Evolutionary conservation across 2,888 invertebrate species (phyloP), one percentile per base, ranked within the genome.

Genomic region (Sphaeridia pumilis): DNA sequence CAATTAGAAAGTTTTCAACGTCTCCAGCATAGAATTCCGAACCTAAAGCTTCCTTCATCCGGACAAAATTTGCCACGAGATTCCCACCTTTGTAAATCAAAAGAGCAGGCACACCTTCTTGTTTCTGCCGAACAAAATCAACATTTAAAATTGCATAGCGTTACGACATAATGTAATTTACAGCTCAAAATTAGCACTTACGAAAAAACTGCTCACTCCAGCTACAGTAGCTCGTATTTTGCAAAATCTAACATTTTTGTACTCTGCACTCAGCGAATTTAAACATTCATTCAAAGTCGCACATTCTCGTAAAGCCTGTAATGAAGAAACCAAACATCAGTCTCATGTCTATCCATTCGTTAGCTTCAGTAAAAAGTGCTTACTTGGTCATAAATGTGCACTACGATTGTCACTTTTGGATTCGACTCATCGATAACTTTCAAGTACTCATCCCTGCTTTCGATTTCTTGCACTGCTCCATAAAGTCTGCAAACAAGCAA

Each of bases 51-150:
- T 87, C 83, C 0, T 84, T 81, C 14, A 97, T 69, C 49, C 85
- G 78, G 1, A 95, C 82, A 73, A 93, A 94, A 72, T 93, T 95
- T 0, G 93, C 93, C 67, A 95, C 82, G 4, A 94, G 74, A 67
- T 86, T 84, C 3, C 90, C 89, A 36, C 77, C 82, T 73, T 90
- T 92, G 70, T 97, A 97, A 0, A 88, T 82, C 34, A 95, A 73
- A 49, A 97, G 71, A 1, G 95, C 93, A 14, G 97, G 97, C 0
- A 95, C 81, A 22, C 93, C 95, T 65, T 82, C 82, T 24, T 78
- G 74, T 69, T 86, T 82, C 68, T 69, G 47, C 5, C 46, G 24
- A 54, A 46, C n/a, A n/a, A n/a, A n/a, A n/a, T n/a, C n/a, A 31
- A 14, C 31, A 31, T 31, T 10, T 31, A 14, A 31, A 31, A 31